phyloP scores from a whole-genome alignment of 2,113 vertebrate species.

The Pithys albifrons region DNA sequence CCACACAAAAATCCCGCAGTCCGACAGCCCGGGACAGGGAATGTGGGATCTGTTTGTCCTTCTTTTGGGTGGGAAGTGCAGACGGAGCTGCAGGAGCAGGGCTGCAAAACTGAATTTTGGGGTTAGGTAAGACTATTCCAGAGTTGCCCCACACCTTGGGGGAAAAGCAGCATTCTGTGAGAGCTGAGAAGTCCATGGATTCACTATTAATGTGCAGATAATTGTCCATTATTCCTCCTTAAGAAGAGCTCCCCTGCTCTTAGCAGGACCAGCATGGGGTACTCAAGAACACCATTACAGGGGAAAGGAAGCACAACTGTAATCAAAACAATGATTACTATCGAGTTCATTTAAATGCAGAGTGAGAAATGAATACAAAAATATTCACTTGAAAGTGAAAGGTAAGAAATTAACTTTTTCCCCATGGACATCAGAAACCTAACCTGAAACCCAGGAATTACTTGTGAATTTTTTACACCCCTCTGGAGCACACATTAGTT shows the following conservation, averaged over 20 bases:
- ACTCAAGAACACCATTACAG: slow-evolving; percentile 66
- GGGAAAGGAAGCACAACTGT: slow-evolving; percentile 63
- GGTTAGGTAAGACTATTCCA: neutral
- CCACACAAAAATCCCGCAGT: neutral
- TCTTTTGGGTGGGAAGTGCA: neutral
- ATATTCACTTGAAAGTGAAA: slow-evolving; percentile 66
- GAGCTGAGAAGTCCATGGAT: slow-evolving; percentile 22
- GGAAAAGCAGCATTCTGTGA: neutral
- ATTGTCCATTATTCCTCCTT: slow-evolving; percentile 69
- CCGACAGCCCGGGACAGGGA: neutral
- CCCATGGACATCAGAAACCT: slow-evolving; percentile 68
- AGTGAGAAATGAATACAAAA: slow-evolving; percentile 68
- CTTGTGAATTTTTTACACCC: slow-evolving; percentile 49
- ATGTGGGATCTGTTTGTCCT: neutral
- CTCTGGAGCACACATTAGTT: slow-evolving; percentile 60
- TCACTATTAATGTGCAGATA: slow-evolving; percentile 25
- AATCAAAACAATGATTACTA: slow-evolving; percentile 69
- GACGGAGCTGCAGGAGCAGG: neutral
- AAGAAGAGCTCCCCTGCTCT: slow-evolving; percentile 63
- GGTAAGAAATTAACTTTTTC: slow-evolving; percentile 72
- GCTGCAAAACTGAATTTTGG: neutral
- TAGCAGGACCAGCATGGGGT: slow-evolving; percentile 59
- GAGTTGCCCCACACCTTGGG: neutral
- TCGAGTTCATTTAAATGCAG: slow-evolving; percentile 70
- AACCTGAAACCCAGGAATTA: slow-evolving; percentile 64